phyloP scores from a whole-genome alignment of 2,888 invertebrate genomes.

The Odontocolon sp. region DNA sequence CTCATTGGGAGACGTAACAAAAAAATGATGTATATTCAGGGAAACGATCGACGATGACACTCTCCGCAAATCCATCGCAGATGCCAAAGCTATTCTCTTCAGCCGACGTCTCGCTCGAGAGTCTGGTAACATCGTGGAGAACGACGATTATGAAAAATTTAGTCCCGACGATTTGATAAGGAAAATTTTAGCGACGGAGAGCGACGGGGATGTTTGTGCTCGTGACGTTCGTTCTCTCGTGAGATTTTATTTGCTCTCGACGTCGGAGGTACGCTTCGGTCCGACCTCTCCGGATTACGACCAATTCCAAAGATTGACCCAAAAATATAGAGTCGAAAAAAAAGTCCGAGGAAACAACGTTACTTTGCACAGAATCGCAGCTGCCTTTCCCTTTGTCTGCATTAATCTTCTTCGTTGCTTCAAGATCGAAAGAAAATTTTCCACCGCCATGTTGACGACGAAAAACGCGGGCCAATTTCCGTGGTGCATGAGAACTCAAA shows the following conservation, averaged over 20 bases:
- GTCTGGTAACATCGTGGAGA: neutral
- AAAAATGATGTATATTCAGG: no score
- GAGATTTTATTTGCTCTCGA: slow-evolving; percentile 16
- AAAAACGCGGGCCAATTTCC: slow-evolving; percentile 31
- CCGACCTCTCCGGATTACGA: slow-evolving; percentile 17
- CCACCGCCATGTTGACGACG: slow-evolving; percentile 6
- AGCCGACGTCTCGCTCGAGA: no score
- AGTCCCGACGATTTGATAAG: slow-evolving; percentile 17
- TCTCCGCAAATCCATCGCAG: neutral
- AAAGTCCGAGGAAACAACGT: slow-evolving; percentile 17
- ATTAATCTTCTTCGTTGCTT: slow-evolving; percentile 1
- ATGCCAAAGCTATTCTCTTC: no score
- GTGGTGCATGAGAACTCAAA: slow-evolving; percentile 43
- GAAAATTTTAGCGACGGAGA: slow-evolving; percentile 9
- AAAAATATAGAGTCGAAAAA: slow-evolving; percentile 19
- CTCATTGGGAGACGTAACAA: no score
- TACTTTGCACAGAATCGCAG: slow-evolving; percentile 40
- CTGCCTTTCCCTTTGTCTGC: slow-evolving; percentile 20
- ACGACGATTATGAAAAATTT: slow-evolving; percentile 6
- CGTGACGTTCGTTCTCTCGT: slow-evolving; percentile 28
- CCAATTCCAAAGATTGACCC: neutral
- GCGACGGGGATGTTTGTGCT: neutral
- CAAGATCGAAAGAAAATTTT: slow-evolving; percentile 35
- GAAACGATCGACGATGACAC: neutral
- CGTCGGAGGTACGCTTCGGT: slow-evolving; percentile 16